Percentiles rank a stretch among this genome's conserved stretches.
phyloP scores from a whole-genome alignment of 2,113 vertebrate genomes.

The Pterophyllum scalare region DNA sequence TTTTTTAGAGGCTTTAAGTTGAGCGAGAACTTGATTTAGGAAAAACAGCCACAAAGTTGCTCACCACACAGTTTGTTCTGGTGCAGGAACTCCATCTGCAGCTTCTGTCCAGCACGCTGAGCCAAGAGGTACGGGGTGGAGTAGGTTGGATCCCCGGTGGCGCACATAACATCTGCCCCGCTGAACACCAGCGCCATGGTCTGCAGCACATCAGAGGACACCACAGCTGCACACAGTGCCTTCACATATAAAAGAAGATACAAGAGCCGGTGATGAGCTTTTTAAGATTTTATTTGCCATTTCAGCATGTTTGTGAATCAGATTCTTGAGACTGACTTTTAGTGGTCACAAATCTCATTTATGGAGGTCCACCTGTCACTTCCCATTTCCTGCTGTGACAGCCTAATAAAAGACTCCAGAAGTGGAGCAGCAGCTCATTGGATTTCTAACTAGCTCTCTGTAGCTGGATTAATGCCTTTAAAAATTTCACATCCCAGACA shows the following conservation, averaged over 20 bases:
- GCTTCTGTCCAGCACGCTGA: constrained; percentile 89
- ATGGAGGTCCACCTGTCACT: constrained; percentile 20
- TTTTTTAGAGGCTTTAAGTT: not conserved
- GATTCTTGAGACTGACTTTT: constrained; percentile 9
- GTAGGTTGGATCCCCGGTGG: constrained; percentile 87
- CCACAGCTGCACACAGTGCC: constrained; percentile 91
- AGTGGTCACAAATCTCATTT: constrained; percentile 10
- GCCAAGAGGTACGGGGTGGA: constrained; percentile 94
- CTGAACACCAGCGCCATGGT: constrained; percentile 92
- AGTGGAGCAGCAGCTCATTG: constrained; percentile 17
- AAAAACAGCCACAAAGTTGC: not conserved
- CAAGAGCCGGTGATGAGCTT: not conserved
- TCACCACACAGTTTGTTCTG: constrained; percentile 95
- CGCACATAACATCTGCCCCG: constrained; percentile 94
- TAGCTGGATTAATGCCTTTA: constrained; percentile 32
- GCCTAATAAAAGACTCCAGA: constrained; percentile 17
- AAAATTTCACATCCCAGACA: constrained; percentile 20
- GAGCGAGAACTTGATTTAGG: not conserved
- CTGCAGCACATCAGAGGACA: constrained; percentile 86
- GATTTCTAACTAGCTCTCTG: constrained; percentile 34
- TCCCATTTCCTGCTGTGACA: not conserved
- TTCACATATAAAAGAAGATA: constrained; percentile 56
- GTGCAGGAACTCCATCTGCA: constrained; percentile 97
- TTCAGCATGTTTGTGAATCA: not conserved
- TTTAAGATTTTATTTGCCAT: constrained; percentile 11